Percentiles rank a stretch among this genome's conserved stretches.
Conservation (phyloP, 2,888 invertebrate species). For the Diplazon laetatorius region DNA sequence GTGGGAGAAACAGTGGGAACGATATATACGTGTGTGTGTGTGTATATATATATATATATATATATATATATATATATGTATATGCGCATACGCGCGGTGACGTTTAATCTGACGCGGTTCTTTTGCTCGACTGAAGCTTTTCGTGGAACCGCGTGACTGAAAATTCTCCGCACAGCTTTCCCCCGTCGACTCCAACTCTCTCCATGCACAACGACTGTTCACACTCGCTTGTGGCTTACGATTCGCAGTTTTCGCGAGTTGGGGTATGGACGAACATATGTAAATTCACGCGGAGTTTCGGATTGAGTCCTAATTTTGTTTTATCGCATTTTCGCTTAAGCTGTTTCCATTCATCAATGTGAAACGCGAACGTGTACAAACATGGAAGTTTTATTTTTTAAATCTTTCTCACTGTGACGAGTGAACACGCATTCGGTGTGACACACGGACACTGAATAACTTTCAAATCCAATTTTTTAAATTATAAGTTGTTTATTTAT, state of each 20-base stretch:
- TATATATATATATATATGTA: no score
- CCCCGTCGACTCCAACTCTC: slow-evolving; percentile 50
- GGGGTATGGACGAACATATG: slow-evolving; percentile 44
- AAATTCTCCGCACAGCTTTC: slow-evolving; percentile 36
- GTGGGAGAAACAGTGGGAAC: slow-evolving; percentile 43
- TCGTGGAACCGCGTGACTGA: slow-evolving; percentile 56
- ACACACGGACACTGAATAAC: no score
- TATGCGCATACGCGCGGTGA: slow-evolving; percentile 51
- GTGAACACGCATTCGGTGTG: no score
- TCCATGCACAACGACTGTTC: slow-evolving; percentile 42
- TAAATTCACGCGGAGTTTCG: slow-evolving; percentile 39
- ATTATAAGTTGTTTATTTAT: no score
- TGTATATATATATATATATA: no score
- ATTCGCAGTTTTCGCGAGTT: slow-evolving; percentile 59
- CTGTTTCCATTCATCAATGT: slow-evolving; percentile 20
- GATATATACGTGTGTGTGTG: no score
- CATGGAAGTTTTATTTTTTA: background rate
- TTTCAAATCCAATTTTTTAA: no score
- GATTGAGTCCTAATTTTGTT: slow-evolving; percentile 27
- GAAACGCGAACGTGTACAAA: background rate
- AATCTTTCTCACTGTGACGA: no score
- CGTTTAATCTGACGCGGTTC: slow-evolving; percentile 66
- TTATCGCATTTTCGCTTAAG: slow-evolving; percentile 36
- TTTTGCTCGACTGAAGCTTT: slow-evolving; percentile 61
- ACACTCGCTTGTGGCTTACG: slow-evolving; percentile 61